Conservation (phyloP, 2,113 vertebrate species). For the Orthonyx spaldingii region DNA sequence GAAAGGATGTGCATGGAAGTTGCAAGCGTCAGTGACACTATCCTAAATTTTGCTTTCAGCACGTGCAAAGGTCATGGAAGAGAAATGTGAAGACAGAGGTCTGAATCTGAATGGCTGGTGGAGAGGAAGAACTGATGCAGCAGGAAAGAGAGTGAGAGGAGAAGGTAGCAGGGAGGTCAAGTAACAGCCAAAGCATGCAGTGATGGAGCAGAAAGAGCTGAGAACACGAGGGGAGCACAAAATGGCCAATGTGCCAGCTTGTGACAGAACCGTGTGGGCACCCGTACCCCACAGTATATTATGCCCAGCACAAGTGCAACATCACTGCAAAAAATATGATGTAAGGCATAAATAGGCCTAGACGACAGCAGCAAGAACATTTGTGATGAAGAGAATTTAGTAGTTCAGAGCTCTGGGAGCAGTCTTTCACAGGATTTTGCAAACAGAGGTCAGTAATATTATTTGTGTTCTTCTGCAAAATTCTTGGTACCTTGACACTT, state of each 20-base stretch:
- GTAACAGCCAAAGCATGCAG: background rate
- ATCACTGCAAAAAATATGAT: background rate
- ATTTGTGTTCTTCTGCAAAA: background rate
- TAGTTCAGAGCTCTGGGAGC: background rate
- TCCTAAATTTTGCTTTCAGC: background rate
- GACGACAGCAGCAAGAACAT: background rate
- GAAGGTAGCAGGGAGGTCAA: background rate
- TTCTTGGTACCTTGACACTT: background rate
- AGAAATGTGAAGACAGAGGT: background rate
- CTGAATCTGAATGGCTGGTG: background rate
- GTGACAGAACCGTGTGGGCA: background rate
- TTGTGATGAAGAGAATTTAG: background rate
- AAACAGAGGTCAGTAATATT: background rate
- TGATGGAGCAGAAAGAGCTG: background rate
- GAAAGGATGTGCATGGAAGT: background rate
- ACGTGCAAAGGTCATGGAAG: background rate
- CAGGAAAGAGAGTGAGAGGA: background rate
- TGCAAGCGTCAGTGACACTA: accelerated
- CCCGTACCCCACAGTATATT: background rate
- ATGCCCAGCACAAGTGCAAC: accelerated
- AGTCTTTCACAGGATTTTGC: background rate
- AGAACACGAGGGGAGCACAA: background rate
- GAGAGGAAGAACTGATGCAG: background rate
- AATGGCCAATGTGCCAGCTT: background rate
- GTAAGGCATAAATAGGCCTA: background rate